Evolutionary conservation across 64 coral and sea anemone genomes (phyloP).

Genomic region (Montipora capricornis): DNA sequence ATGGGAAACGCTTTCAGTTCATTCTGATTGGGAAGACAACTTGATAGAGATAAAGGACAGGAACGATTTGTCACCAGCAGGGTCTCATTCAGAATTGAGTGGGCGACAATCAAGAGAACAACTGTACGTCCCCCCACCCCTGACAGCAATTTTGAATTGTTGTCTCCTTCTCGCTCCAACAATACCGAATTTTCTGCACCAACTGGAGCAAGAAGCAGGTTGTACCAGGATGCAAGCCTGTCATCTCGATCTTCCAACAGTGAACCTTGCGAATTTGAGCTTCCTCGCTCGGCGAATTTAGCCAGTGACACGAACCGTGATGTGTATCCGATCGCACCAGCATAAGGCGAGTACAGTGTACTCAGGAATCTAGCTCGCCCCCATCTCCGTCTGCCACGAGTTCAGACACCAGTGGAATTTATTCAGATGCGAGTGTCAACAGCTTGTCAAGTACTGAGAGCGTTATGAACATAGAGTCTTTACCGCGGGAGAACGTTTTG

Average conservation of each 20-base stretch:
- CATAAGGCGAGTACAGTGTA: neutral
- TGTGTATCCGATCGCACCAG: neutral
- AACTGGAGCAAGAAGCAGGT: neutral
- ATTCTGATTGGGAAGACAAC: constrained; percentile 32
- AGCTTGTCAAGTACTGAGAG: constrained; percentile 5
- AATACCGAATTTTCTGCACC: neutral
- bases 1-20: neutral
- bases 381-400: neutral
- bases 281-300: neutral
- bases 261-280: neutral
- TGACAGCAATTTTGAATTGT: neutral
- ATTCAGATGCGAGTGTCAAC: neutral
- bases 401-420: constrained; percentile 27
- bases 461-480: neutral
- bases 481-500: neutral
- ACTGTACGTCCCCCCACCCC: constrained; percentile 31
- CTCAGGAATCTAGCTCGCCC: neutral
- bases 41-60: neutral
- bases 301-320: neutral
- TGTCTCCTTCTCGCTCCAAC: neutral
- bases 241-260: neutral
- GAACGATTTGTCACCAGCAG: neutral
- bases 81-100: neutral
- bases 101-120: neutral
- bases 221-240: neutral